These are phyloP conservation scores for Prionace glauca DNA, from an alignment of 2,797 vertebrate species.

Conservation along the genomic window DNA sequence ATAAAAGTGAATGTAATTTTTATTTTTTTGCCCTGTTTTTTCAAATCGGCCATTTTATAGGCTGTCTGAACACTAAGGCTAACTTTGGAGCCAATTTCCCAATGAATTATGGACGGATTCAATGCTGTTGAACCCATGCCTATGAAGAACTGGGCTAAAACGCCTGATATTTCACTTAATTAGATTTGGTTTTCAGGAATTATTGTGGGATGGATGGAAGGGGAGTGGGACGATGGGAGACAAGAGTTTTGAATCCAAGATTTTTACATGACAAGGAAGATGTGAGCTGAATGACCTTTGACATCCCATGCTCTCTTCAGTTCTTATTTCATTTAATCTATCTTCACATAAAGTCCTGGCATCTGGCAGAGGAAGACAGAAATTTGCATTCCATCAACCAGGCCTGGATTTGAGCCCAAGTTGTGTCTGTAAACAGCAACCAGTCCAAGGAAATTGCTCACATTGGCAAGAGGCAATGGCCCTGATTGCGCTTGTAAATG, in stretches of 20 bases:
- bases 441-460: conserved; percentile 10
- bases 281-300: neutral
- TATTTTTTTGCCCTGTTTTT: neutral
- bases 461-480: neutral
- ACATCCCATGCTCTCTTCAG: neutral
- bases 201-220: neutral
- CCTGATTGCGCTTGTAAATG: neutral
- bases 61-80: neutral
- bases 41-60: neutral
- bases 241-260: neutral
- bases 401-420: neutral
- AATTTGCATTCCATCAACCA: neutral
- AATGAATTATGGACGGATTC: neutral
- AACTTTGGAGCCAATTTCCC: neutral
- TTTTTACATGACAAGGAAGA: neutral
- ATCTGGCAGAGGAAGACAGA: neutral
- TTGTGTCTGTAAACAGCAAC: neutral
- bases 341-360: neutral
- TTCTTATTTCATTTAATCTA: neutral
- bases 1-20: neutral
- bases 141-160: neutral
- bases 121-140: neutral
- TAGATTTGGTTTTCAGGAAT: neutral
- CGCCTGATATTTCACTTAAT: neutral
- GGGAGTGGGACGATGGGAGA: neutral